These are phyloP conservation scores for Schizopygopsis pylzovi DNA, from an alignment of 2,797 vertebrate species.

Conservation along the genomic window DNA sequence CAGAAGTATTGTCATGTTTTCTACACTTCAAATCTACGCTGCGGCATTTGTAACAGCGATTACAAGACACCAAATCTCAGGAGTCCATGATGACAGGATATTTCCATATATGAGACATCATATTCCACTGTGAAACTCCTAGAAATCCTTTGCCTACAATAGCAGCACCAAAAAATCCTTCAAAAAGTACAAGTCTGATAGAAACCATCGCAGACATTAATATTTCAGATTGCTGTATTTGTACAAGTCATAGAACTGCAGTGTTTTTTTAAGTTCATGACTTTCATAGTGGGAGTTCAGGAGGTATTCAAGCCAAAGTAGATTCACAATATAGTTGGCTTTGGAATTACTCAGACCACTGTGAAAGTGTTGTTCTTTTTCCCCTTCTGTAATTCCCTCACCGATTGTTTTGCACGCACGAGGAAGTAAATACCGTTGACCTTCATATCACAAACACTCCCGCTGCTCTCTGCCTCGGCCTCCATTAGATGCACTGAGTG, in stretches of 20 bases:
- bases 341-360: neutral
- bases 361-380: slow-evolving; percentile 8
- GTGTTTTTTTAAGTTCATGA: slow-evolving; percentile 6
- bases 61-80: neutral
- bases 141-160: neutral
- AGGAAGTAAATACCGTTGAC: slow-evolving; percentile 29
- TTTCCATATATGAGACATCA: slow-evolving; percentile 5
- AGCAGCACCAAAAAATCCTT: neutral
- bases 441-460: slow-evolving; percentile 38
- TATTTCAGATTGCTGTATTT: slow-evolving; percentile 62
- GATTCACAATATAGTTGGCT: slow-evolving; percentile 7
- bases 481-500: slow-evolving; percentile 36
- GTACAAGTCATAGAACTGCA: slow-evolving; percentile 41
- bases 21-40: slow-evolving; percentile 6
- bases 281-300: neutral
- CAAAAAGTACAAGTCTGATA: slow-evolving; percentile 28
- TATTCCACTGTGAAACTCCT: slow-evolving; percentile 7
- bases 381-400: slow-evolving; percentile 22
- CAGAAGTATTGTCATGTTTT: slow-evolving; percentile 22
- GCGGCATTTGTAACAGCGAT: neutral
- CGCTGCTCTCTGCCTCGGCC: slow-evolving; percentile 1
- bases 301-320: slow-evolving; percentile 12
- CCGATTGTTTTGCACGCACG: neutral
- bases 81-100: neutral
- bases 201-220: slow-evolving; percentile 57